phyloP scores from a whole-genome alignment of 1,140 invertebrate species.

The Dysdera silvatica region DNA sequence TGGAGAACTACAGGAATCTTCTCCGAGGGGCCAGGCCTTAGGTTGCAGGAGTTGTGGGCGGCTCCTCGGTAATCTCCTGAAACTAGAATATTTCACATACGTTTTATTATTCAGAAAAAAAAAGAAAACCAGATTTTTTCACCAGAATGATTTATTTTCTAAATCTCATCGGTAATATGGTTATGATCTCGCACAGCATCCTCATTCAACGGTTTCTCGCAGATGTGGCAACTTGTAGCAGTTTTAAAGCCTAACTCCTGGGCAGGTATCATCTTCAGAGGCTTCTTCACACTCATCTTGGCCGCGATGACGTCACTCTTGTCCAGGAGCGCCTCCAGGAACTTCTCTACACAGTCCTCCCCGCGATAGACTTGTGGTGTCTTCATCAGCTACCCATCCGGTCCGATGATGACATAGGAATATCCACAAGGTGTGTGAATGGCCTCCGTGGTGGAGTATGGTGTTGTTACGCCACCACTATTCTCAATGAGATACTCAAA shows the following conservation, averaged over 20 bases:
- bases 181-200: neutral
- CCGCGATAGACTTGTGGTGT: neutral
- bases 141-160: no score
- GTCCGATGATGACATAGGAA: neutral
- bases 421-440: neutral
- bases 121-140: no score
- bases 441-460: neutral
- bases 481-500: neutral
- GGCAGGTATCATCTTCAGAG: neutral
- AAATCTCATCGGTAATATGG: neutral
- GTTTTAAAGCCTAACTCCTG: neutral
- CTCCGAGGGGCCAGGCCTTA: neutral
- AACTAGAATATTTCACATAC: no score
- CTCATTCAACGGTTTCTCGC: neutral
- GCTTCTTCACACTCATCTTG: neutral
- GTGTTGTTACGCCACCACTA: neutral
- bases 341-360: neutral
- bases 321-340: neutral
- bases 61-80: no score
- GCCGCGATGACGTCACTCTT: neutral
- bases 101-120: no score
- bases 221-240: neutral
- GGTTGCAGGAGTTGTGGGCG: neutral
- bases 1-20: conserved; percentile 6
- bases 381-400: neutral